Conservation (phyloP, 2,888 invertebrate genomes). For the Ectemnius continuus region DNA sequence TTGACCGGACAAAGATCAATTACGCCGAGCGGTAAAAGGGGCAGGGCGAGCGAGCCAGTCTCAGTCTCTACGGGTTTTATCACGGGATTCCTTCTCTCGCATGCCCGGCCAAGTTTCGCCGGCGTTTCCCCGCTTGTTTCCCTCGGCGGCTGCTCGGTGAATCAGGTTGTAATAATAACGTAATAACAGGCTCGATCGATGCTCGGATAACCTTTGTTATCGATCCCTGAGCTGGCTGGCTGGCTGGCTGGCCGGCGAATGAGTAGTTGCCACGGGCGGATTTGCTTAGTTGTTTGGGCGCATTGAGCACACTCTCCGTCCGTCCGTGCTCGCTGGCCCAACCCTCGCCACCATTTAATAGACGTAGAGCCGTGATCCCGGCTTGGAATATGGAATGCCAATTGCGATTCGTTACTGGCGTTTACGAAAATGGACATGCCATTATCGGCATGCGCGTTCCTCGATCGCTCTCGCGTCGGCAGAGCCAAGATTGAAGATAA, state of each 20-base stretch:
- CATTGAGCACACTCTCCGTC: not conserved
- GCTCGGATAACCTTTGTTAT: constrained; percentile 62
- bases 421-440: constrained; percentile 41
- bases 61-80: too few species aligned
- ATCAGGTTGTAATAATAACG: constrained; percentile 54
- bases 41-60: too few species aligned
- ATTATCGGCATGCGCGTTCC: constrained; percentile 29
- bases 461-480: not conserved
- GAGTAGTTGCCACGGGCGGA: constrained; percentile 56
- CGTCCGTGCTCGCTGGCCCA: constrained; percentile 9
- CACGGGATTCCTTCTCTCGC: not conserved
- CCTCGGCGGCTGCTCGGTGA: constrained; percentile 10
- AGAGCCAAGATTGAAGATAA: constrained; percentile 18
- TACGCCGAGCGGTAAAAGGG: too few species aligned
- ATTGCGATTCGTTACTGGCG: constrained; percentile 7
- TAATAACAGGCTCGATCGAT: constrained; percentile 57
- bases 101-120: too few species aligned
- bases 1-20: too few species aligned
- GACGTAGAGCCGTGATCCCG: constrained; percentile 27
- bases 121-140: too few species aligned
- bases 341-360: constrained; percentile 20
- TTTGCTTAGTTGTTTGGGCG: constrained; percentile 37
- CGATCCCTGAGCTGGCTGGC: constrained; percentile 45
- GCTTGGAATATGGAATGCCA: constrained; percentile 39
- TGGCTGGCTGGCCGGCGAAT: constrained; percentile 34